These are phyloP conservation scores for Tricholaema leucomelas DNA, from an alignment of 2,113 vertebrate species.

Conservation along the genomic window DNA sequence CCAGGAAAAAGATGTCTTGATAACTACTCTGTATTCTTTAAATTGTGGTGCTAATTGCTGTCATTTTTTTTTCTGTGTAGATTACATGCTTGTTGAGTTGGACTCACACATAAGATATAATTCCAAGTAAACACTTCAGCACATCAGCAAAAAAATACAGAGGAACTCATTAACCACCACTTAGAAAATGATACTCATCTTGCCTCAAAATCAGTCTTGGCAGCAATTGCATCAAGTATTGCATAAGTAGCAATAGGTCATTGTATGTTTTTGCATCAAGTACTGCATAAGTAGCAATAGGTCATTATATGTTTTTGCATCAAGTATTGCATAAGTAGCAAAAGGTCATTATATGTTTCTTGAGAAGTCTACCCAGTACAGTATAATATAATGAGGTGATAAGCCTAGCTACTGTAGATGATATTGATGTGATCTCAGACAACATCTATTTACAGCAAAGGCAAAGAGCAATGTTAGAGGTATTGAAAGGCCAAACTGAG, in stretches of 20 bases:
- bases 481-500: not conserved
- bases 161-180: not conserved
- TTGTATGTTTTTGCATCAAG: not conserved
- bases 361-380: not conserved
- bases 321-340: not conserved
- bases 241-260: not conserved
- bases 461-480: not conserved
- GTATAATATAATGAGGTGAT: not conserved
- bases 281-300: not conserved
- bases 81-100: not conserved
- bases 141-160: not conserved
- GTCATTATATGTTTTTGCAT: not conserved
- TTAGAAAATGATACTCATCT: not conserved
- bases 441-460: not conserved
- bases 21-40: not conserved
- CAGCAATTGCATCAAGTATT: not conserved
- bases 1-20: not conserved
- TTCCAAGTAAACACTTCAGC: not conserved
- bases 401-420: not conserved
- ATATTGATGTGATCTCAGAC: not conserved
- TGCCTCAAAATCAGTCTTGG: not conserved
- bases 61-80: not conserved
- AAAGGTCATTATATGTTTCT: not conserved
- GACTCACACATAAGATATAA: not conserved
- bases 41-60: not conserved